These are phyloP conservation scores for Drosophila melanica DNA, from an alignment of 1,140 invertebrate species.

Conservation along the genomic window DNA sequence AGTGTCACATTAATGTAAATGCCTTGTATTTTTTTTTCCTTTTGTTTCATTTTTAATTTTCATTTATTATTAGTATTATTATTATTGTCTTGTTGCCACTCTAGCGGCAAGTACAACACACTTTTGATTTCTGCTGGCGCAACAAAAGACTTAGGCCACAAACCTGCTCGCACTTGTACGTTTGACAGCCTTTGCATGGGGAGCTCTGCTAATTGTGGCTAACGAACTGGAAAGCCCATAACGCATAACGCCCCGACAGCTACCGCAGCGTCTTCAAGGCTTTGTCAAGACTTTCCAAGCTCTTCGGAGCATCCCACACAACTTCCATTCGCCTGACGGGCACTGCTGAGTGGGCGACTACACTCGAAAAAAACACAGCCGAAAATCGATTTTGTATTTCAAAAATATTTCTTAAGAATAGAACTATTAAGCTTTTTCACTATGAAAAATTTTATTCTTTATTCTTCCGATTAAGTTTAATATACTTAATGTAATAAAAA, in stretches of 20 bases:
- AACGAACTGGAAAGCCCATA: constrained; percentile 60
- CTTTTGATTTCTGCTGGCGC: constrained; percentile 49
- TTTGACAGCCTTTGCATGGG: not conserved
- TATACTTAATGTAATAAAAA: no score
- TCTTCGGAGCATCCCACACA: no score
- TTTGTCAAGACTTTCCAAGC: constrained; percentile 17
- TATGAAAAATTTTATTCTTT: no score
- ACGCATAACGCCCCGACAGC: constrained; percentile 15
- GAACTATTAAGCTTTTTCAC: no score
- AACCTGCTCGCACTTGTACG: not conserved
- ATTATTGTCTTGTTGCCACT: constrained; percentile 12
- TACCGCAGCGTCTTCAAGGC: not conserved
- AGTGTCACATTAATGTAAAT: constrained; percentile 66
- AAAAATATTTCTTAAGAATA: no score
- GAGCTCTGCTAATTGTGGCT: constrained; percentile 36
- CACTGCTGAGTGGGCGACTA: no score
- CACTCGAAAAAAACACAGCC: no score
- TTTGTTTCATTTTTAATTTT: constrained; percentile 18
- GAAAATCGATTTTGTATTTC: no score
- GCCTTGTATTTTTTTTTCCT: constrained; percentile 23
- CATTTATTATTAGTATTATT: not conserved
- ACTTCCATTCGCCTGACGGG: no score
- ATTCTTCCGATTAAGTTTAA: no score
- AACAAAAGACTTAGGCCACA: constrained; percentile 52
- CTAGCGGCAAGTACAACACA: constrained; percentile 31